Evolutionary conservation across 2,797 vertebrate genomes (phyloP), one percentile per base, ranked within the genome.

Genomic region (Melanogrammus aeglefinus): DNA sequence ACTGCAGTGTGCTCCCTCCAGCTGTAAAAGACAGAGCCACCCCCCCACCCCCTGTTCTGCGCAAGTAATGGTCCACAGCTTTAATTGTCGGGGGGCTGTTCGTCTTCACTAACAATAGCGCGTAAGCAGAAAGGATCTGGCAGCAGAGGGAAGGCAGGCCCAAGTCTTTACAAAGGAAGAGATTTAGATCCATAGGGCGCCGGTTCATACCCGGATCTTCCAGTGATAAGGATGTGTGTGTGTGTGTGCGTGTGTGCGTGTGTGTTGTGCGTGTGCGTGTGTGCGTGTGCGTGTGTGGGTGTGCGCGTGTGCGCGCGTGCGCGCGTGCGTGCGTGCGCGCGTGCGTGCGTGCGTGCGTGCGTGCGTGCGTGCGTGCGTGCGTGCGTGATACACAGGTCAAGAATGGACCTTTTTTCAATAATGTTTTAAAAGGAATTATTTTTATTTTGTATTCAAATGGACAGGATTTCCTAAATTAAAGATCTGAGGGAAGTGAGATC

Each of bases 61-160:
- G 86, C 87, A 93, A 94, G 92, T 94, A 94, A 94, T 94, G 92
- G 92, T 90, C 92, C 93, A 93, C 92, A 90, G 94, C 93, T 94
- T 92, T 94, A 94, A 94, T 95, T 95, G 92, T 92, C 89, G 85
- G 85, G 85, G 80, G 87, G 90, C 92, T 86, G 92, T 95, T 93
- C 92, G 93, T 95, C 93, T 94, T 94, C 92, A 91, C 90, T 92
- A 92, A 94, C 92, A 94, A 94, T 93, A 93, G 91, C 89, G 84
- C 4, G 89, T 88, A 91, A 92, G 91, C 91, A 92, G 47, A 88
- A 91, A 87, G 89, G 24, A 70, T 80, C 91, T 87, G 83, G 80
- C 77, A 57, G 47, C 47, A 57, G 88, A 88, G 84, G 92, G 91
- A 93, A 92, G 93, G 81, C 90, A 44, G 85, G 91, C 83, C 83